Evolutionary conservation across 2,113 vertebrate genomes (phyloP).

Genomic region (Pseudorasbora parva): DNA sequence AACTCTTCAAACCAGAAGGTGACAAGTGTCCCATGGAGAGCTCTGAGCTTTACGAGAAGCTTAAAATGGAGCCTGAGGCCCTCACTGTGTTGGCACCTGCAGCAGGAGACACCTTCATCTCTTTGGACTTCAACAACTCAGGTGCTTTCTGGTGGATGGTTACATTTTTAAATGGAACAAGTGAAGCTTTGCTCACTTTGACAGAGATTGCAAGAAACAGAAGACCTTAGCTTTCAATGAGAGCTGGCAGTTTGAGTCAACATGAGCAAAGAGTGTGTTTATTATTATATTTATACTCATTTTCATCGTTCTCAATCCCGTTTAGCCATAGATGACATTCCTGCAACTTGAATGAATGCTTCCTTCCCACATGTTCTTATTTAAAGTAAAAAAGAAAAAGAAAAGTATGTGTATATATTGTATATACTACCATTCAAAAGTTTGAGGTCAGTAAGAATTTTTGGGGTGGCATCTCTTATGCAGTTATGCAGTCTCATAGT

Average conservation of each 20-base stretch:
- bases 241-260: neutral
- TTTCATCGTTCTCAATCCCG: neutral
- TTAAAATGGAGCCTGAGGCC: slow-evolving; percentile 91
- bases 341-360: neutral
- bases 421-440: neutral
- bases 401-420: neutral
- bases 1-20: slow-evolving; percentile 48
- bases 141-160: slow-evolving; percentile 62
- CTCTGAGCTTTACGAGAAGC: slow-evolving; percentile 63
- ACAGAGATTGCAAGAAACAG: neutral
- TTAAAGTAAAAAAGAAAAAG: too few relatives aligned
- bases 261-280: neutral
- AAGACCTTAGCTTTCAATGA: neutral
- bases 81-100: slow-evolving; percentile 91
- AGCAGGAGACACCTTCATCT: slow-evolving; percentile 93
- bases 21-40: neutral
- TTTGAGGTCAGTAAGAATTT: neutral
- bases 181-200: neutral
- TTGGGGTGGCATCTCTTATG: neutral
- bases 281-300: neutral
- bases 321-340: neutral
- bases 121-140: slow-evolving; percentile 89
- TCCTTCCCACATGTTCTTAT: neutral
- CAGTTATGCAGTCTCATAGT: neutral
- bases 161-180: neutral